These are phyloP conservation scores for Stratiomys singularior DNA, from an alignment of 2,888 invertebrate genomes.

Conservation along the genomic window DNA sequence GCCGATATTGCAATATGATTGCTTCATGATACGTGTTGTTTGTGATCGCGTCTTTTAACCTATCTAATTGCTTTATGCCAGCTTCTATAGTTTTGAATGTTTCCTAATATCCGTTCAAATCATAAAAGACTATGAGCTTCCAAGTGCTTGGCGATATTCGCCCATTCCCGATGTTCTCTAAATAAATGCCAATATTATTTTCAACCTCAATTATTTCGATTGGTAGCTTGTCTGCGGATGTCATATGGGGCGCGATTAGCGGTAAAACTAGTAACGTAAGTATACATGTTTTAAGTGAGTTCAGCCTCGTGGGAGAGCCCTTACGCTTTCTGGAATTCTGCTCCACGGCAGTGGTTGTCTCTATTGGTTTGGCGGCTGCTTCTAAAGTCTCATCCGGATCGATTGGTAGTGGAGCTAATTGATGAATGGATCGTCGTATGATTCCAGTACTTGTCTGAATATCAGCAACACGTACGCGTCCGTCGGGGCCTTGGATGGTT, in stretches of 20 bases:
- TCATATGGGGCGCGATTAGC: background rate
- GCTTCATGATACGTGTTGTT: background rate
- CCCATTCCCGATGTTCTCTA: background rate
- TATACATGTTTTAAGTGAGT: background rate
- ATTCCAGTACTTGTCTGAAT: conserved; percentile 13
- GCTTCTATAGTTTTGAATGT: background rate
- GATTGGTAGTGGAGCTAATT: conserved; percentile 26
- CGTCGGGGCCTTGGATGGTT: background rate
- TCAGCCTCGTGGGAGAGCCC: background rate
- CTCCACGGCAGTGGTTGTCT: background rate
- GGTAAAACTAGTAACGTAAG: background rate
- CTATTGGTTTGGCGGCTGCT: background rate
- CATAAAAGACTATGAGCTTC: conserved; percentile 7
- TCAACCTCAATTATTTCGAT: background rate
- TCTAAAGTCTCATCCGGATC: background rate
- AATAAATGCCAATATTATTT: background rate
- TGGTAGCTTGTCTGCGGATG: background rate
- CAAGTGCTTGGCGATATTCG: background rate
- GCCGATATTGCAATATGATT: background rate
- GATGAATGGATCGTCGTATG: background rate
- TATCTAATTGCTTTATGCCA: background rate
- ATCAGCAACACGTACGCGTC: background rate
- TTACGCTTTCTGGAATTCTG: background rate
- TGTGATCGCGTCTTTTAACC: background rate
- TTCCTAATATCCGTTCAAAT: conserved; percentile 6